Conservation (phyloP, 2,888 invertebrate genomes). For the Tinea trinotella region DNA sequence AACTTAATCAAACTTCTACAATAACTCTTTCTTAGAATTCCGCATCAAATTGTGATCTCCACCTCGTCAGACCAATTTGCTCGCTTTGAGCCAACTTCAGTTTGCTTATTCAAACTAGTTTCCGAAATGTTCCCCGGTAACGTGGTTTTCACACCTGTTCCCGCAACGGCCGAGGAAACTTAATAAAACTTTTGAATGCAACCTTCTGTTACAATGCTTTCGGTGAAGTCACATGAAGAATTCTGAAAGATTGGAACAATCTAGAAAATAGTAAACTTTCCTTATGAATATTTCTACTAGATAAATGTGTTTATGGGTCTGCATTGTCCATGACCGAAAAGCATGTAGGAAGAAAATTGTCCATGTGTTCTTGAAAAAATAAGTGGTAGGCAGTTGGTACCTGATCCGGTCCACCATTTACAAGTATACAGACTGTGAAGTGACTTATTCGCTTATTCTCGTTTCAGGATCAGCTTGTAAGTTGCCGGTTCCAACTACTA, state of each 20-base stretch:
- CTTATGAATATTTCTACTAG: not conserved
- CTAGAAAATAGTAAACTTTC: not conserved
- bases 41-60: constrained; percentile 11
- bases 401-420: no score
- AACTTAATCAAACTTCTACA: constrained; percentile 9
- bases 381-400: no score
- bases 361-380: no score
- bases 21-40: constrained; percentile 11
- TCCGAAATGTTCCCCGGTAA: constrained; percentile 23
- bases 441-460: no score
- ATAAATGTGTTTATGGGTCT: no score
- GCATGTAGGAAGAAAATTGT: no score
- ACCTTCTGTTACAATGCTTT: constrained; percentile 30
- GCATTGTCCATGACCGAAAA: no score
- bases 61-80: constrained; percentile 11
- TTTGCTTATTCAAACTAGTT: constrained; percentile 37
- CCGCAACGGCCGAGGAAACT: constrained; percentile 30
- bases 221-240: not conserved
- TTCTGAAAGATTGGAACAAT: not conserved
- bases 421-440: no score
- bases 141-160: constrained; percentile 17
- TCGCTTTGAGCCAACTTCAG: constrained; percentile 18
- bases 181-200: constrained; percentile 52
- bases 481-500: no score
- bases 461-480: no score